Percentiles rank a stretch among this genome's conserved stretches.
These are phyloP conservation scores for Drosophila tanythrix DNA, from an alignment of 2,888 invertebrate species.

Conservation along the genomic window DNA sequence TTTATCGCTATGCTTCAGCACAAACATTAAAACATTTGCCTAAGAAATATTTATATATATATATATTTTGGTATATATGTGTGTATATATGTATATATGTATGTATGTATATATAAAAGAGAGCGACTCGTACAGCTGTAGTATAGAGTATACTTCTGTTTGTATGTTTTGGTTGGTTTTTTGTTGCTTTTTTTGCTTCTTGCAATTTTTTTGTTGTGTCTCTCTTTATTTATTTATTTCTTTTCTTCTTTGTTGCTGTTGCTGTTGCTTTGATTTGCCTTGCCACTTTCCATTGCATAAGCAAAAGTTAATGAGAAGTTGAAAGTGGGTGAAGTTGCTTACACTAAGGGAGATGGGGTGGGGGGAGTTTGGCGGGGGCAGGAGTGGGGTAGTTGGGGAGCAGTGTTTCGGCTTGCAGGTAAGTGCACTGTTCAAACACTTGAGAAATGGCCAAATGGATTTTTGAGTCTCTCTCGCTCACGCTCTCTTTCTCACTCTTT, in stretches of 20 bases:
- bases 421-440: conserved; percentile 45
- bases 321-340: conserved; percentile 54
- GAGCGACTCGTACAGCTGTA: background rate
- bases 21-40: background rate
- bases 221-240: conserved; percentile 16
- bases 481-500: background rate
- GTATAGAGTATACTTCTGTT: conserved; percentile 6
- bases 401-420: background rate
- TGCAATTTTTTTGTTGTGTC: conserved; percentile 25
- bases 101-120: background rate
- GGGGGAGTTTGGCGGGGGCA: background rate
- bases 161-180: conserved; percentile 1
- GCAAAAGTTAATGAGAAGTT: conserved; percentile 61
- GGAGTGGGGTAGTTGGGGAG: background rate
- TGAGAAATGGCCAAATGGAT: conserved; percentile 48
- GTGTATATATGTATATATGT: background rate
- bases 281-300: conserved; percentile 76
- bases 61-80: background rate
- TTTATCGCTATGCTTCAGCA: background rate
- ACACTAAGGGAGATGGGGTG: background rate
- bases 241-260: conserved; percentile 30
- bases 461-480: conserved; percentile 25
- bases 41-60: background rate
- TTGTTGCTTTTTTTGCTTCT: conserved; percentile 11
- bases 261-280: conserved; percentile 56